These are phyloP conservation scores for Ceuthmochares aereus DNA, from an alignment of 2,113 vertebrate species.

Conservation along the genomic window DNA sequence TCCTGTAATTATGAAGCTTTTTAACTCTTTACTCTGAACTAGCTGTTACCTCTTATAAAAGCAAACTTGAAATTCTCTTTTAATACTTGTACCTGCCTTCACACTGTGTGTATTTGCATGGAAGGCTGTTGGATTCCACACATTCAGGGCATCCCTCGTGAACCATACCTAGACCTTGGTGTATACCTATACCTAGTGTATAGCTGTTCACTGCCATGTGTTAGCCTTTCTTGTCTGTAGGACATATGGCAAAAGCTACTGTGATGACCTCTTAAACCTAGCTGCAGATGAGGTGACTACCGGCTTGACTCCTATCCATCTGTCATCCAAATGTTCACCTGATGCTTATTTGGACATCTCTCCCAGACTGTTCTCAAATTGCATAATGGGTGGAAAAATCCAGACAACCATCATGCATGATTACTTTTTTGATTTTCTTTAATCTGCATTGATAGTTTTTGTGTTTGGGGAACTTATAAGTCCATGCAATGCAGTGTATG, in stretches of 20 bases:
- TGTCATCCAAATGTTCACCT: conserved; percentile 31
- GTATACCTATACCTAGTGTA: not conserved
- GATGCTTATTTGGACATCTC: not conserved
- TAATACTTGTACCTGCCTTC: not conserved
- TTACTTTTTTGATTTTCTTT: not conserved
- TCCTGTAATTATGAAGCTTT: not conserved
- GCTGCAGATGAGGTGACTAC: conserved; percentile 9
- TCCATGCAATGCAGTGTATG: not conserved
- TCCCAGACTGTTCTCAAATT: not conserved
- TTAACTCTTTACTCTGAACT: not conserved
- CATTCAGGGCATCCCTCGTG: not conserved
- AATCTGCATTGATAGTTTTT: not conserved
- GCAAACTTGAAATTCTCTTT: not conserved
- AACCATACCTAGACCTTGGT: not conserved
- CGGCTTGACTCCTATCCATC: not conserved
- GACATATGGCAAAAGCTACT: not conserved
- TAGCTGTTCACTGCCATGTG: not conserved
- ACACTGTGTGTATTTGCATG: not conserved
- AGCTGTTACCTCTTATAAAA: not conserved
- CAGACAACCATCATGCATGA: not conserved
- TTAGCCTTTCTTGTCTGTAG: not conserved
- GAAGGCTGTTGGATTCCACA: not conserved
- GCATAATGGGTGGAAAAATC: not conserved
- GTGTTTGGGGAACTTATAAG: not conserved
- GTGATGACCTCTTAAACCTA: conserved; percentile 23